Evolutionary conservation across 2,113 vertebrate species (phyloP).

Genomic region (Bettongia penicillata): DNA sequence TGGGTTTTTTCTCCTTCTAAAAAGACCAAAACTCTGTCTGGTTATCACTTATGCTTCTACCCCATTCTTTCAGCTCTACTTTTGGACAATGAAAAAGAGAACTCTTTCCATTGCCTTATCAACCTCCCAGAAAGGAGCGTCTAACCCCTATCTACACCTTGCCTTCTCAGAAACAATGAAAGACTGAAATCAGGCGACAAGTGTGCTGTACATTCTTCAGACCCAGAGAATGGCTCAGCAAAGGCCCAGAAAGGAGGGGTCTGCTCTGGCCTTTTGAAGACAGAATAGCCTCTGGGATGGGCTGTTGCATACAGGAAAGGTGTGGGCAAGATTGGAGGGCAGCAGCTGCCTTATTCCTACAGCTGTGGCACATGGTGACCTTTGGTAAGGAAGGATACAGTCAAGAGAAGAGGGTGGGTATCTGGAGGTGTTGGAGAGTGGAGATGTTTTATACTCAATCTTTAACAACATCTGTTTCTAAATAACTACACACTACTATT

Average conservation of each 20-base stretch:
- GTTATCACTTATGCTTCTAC: slow-evolving; percentile 70
- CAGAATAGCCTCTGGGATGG: slow-evolving; percentile 85
- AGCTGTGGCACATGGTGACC: slow-evolving; percentile 84
- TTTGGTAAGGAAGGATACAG: slow-evolving; percentile 85
- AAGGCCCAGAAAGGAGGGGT: slow-evolving; percentile 72
- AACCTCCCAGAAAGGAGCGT: slow-evolving; percentile 81
- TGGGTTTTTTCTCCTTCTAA: neutral
- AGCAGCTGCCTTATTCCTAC: slow-evolving; percentile 85
- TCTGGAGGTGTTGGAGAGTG: slow-evolving; percentile 61
- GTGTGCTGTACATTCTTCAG: slow-evolving; percentile 61
- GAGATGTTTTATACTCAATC: slow-evolving; percentile 68
- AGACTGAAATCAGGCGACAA: slow-evolving; percentile 77
- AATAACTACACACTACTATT: slow-evolving; percentile 66
- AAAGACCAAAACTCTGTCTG: slow-evolving; percentile 55
- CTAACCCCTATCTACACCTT: slow-evolving; percentile 85
- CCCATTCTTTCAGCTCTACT: slow-evolving; percentile 73
- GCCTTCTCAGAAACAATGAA: slow-evolving; percentile 82
- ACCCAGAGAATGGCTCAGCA: slow-evolving; percentile 70
- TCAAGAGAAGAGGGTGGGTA: slow-evolving; percentile 83
- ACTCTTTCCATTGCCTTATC: slow-evolving; percentile 86
- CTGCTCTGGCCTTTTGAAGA: slow-evolving; percentile 82
- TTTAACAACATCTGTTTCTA: slow-evolving; percentile 51
- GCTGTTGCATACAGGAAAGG: slow-evolving; percentile 91
- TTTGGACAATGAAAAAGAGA: slow-evolving; percentile 78
- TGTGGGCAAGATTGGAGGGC: slow-evolving; percentile 89